A percentile compares a stretch with the other conserved stretches of the same genome.
Evolutionary conservation across 2,888 invertebrate genomes (phyloP).

Genomic region (Dasysyrphus albostriatus): DNA sequence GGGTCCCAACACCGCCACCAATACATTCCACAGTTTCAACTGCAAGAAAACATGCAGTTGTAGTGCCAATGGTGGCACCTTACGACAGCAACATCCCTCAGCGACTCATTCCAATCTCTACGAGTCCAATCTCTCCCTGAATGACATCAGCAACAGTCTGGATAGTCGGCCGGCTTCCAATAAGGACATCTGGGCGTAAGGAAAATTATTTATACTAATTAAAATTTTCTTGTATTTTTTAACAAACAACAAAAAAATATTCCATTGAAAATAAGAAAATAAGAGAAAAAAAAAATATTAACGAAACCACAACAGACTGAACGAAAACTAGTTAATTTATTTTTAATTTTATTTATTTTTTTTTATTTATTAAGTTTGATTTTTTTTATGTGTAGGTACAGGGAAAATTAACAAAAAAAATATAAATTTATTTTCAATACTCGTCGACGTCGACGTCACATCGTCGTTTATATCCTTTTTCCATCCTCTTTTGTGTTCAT

Average conservation of each 20-base stretch:
- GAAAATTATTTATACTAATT: conserved; percentile 5
- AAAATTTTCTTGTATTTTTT: conserved; percentile 47
- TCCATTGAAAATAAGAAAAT: conserved; percentile 50
- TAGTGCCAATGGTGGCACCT: conserved; percentile 79
- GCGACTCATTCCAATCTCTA: conserved; percentile 78
- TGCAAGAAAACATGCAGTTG: conserved; percentile 82
- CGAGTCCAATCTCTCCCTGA: conserved; percentile 81
- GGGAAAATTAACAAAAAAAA: conserved; percentile 18
- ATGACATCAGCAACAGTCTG: conserved; percentile 78
- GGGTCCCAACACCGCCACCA: conserved; percentile 57
- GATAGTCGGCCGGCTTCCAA: conserved; percentile 65
- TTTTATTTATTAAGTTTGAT: conserved; percentile 3
- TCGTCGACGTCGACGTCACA: neutral
- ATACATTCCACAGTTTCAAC: conserved; percentile 79
- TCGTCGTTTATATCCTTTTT: conserved; percentile 30
- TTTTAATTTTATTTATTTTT: conserved; percentile 38
- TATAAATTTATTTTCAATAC: conserved; percentile 26
- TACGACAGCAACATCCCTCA: conserved; percentile 80
- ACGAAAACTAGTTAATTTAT: conserved; percentile 74
- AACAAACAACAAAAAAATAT: conserved; percentile 43
- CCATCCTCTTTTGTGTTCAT: conserved; percentile 40
- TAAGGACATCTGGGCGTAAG: conserved; percentile 82
- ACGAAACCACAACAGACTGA: conserved; percentile 76
- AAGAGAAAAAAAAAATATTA: conserved; percentile 57
- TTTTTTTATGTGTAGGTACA: conserved; percentile 54